Percentiles rank a stretch among this genome's conserved stretches.
Evolutionary conservation across 2,113 vertebrate genomes (phyloP).

Genomic region (Percopsis transmontana): DNA sequence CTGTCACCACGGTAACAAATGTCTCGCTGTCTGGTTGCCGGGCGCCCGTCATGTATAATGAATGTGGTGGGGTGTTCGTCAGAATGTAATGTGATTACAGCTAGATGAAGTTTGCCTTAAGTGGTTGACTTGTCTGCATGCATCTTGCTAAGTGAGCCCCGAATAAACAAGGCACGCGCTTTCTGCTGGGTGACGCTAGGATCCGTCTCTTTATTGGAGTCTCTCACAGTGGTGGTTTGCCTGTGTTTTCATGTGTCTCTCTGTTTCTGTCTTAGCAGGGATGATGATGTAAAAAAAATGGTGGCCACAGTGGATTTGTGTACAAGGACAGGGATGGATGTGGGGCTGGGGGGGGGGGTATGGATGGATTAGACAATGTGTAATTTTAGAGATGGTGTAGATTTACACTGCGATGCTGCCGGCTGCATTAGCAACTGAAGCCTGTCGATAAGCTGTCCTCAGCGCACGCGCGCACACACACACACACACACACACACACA

Average conservation of each 20-base stretch:
- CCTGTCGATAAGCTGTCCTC: constrained; percentile 72
- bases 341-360: constrained; percentile 8
- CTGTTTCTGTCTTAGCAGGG: constrained; percentile 16
- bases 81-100: constrained; percentile 80
- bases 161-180: constrained; percentile 59
- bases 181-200: constrained; percentile 5
- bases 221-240: neutral
- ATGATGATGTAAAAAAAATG: constrained; percentile 25
- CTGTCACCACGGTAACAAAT: constrained; percentile 77
- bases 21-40: constrained; percentile 69
- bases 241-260: neutral
- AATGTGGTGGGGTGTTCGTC: constrained; percentile 78
- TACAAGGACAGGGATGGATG: constrained; percentile 35
- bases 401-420: constrained; percentile 77
- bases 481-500: constrained; percentile 10
- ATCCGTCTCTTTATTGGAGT: neutral
- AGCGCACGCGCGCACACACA: constrained; percentile 24
- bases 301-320: constrained; percentile 23
- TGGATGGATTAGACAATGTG: constrained; percentile 69
- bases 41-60: constrained; percentile 75
- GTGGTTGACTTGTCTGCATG: constrained; percentile 74
- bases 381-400: constrained; percentile 81
- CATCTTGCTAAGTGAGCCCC: constrained; percentile 53
- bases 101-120: constrained; percentile 78
- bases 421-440: constrained; percentile 76